A percentile compares a stretch with the other conserved stretches of the same genome.
Conservation (phyloP, 2,888 invertebrate species). For the Crematogaster levior region DNA sequence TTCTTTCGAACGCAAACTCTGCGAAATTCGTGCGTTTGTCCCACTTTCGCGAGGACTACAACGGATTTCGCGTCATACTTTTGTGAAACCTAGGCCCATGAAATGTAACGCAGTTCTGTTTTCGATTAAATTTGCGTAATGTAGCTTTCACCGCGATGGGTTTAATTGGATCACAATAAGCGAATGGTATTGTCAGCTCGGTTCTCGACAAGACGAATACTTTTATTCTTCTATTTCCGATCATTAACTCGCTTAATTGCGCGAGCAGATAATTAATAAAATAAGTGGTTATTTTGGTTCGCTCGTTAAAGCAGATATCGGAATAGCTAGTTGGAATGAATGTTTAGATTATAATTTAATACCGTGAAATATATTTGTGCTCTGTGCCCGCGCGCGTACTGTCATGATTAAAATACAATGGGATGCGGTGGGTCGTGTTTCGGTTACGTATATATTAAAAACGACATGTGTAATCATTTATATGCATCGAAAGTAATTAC, state of each 20-base stretch:
- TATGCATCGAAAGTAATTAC: slow-evolving; percentile 46
- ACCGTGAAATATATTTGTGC: slow-evolving; percentile 7
- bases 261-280: slow-evolving; percentile 9
- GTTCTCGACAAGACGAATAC: neutral
- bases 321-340: neutral
- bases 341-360: slow-evolving; percentile 34
- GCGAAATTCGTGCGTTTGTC: slow-evolving; percentile 2
- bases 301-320: neutral
- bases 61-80: neutral
- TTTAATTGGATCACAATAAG: slow-evolving; percentile 21
- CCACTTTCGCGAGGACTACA: neutral
- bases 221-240: slow-evolving; percentile 1
- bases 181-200: neutral
- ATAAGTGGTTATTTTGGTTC: slow-evolving; percentile 10
- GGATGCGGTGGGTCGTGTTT: slow-evolving; percentile 24
- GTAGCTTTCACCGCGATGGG: neutral
- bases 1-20: slow-evolving; percentile 15
- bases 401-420: slow-evolving; percentile 37
- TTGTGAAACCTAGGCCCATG: slow-evolving; percentile 2
- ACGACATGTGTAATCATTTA: slow-evolving; percentile 35
- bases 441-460: slow-evolving; percentile 31
- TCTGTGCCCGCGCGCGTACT: neutral
- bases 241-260: neutral
- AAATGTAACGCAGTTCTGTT: slow-evolving; percentile 9
- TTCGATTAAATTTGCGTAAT: slow-evolving; percentile 27